phyloP scores from a whole-genome alignment of 2,888 invertebrate genomes.

The Drosophila demipolita region DNA sequence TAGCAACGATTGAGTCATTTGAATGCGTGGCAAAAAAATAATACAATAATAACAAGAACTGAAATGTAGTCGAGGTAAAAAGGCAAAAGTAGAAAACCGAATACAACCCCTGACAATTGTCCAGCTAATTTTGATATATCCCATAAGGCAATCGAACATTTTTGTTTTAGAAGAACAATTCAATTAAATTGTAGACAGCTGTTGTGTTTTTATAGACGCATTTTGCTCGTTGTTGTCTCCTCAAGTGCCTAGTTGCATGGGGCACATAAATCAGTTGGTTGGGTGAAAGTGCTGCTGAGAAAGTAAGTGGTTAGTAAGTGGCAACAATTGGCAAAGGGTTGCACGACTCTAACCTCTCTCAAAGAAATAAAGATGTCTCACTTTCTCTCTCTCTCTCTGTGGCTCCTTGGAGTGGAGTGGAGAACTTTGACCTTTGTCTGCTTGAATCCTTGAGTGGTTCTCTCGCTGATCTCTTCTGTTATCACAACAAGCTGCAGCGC shows the following conservation, averaged over 20 bases:
- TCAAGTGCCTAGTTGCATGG: slow-evolving; percentile 53
- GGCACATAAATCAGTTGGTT: slow-evolving; percentile 49
- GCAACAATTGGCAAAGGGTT: slow-evolving; percentile 5
- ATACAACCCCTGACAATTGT: slow-evolving; percentile 53
- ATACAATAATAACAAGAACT: slow-evolving; percentile 1
- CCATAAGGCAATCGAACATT: slow-evolving; percentile 29
- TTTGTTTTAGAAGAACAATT: slow-evolving; percentile 49
- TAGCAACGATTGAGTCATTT: slow-evolving; percentile 75
- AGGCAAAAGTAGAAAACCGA: slow-evolving; percentile 18
- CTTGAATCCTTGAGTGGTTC: slow-evolving; percentile 26
- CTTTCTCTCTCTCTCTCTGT: neutral
- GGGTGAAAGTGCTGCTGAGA: slow-evolving; percentile 35
- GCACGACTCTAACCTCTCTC: slow-evolving; percentile 7
- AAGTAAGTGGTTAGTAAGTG: slow-evolving; percentile 42
- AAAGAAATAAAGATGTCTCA: slow-evolving; percentile 2
- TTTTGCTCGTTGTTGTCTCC: neutral
- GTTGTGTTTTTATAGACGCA: slow-evolving; percentile 29
- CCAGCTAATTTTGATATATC: slow-evolving; percentile 54
- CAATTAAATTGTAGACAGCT: slow-evolving; percentile 69
- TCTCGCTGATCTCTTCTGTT: slow-evolving; percentile 1
- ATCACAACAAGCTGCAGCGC: slow-evolving; percentile 38
- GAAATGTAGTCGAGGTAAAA: neutral
- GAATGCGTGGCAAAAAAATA: slow-evolving; percentile 60
- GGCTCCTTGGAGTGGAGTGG: slow-evolving; percentile 34
- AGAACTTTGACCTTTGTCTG: neutral